Evolutionary conservation across 2,113 vertebrate species (phyloP).

Genomic region (Raja brachyura): DNA sequence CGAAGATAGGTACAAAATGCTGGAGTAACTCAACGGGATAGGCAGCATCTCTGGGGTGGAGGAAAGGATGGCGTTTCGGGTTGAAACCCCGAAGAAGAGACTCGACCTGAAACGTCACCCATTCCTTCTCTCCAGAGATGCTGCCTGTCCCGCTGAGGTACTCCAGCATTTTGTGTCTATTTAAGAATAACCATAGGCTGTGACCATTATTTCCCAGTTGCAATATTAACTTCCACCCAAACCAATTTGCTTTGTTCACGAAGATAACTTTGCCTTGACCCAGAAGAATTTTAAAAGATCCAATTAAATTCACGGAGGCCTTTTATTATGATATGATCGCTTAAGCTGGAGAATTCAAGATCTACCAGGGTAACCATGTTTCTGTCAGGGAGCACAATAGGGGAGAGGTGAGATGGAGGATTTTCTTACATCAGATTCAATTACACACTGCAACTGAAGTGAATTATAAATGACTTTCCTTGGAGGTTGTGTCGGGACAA

Average conservation of each 20-base stretch:
- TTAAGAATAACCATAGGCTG: background rate
- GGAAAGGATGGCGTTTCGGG: too few relatives aligned
- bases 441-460: slow-evolving; percentile 53
- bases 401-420: slow-evolving; percentile 58
- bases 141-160: too few relatives aligned
- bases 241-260: background rate
- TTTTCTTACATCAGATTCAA: slow-evolving; percentile 57
- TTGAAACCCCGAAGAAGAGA: too few relatives aligned
- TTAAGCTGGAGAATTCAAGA: background rate
- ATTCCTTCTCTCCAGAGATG: too few relatives aligned
- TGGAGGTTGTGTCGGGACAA: slow-evolving; percentile 41
- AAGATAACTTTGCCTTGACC: background rate
- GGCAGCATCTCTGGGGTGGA: too few relatives aligned
- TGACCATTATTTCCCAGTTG: background rate
- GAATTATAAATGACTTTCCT: slow-evolving; percentile 53
- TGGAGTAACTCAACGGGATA: too few relatives aligned
- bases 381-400: slow-evolving; percentile 47
- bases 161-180: background rate
- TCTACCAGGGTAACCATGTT: slow-evolving; percentile 16
- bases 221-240: background rate
- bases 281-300: background rate
- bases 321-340: slow-evolving; percentile 12
- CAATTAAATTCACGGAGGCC: background rate
- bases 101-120: too few relatives aligned
- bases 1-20: too few relatives aligned